These are phyloP conservation scores for Cavia aperea DNA, from an alignment of 2,113 vertebrate genomes.

Conservation along the genomic window DNA sequence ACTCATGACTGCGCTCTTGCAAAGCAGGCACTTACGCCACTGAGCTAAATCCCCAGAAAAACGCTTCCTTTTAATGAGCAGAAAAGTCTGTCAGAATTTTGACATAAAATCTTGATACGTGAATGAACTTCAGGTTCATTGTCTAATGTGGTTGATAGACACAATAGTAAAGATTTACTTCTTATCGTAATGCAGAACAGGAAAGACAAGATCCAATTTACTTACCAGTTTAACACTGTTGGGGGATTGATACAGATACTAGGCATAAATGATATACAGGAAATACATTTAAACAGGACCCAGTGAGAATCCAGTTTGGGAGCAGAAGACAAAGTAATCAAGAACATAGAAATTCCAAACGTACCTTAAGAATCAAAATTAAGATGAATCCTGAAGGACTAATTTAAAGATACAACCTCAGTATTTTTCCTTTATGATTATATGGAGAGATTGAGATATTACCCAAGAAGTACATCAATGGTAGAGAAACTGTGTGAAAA, in stretches of 20 bases:
- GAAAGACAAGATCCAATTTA: constrained; percentile 55
- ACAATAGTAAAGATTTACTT: background rate
- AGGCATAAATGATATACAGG: constrained; percentile 65
- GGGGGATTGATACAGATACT: constrained; percentile 58
- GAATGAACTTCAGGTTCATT: constrained; percentile 27
- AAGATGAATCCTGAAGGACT: constrained; percentile 11
- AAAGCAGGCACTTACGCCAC: too few species aligned
- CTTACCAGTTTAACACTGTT: constrained; percentile 40
- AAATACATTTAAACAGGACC: constrained; percentile 58
- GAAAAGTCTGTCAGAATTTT: background rate
- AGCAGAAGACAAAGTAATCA: constrained; percentile 57
- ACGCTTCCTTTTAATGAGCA: background rate
- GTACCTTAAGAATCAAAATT: constrained; percentile 19
- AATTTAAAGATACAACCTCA: constrained; percentile 24
- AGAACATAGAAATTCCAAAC: constrained; percentile 44
- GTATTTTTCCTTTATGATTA: background rate
- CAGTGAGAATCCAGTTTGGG: constrained; percentile 52
- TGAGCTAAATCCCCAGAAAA: background rate
- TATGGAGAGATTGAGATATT: background rate
- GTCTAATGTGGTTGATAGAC: background rate
- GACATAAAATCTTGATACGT: background rate
- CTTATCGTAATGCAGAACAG: constrained; percentile 35
- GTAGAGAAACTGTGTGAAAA: background rate
- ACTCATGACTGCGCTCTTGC: too few species aligned
- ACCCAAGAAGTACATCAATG: background rate